Evolutionary conservation across 2,888 invertebrate species (phyloP), one percentile per base, ranked within the genome.

Genomic region (Eumacrocentrus americanus): DNA sequence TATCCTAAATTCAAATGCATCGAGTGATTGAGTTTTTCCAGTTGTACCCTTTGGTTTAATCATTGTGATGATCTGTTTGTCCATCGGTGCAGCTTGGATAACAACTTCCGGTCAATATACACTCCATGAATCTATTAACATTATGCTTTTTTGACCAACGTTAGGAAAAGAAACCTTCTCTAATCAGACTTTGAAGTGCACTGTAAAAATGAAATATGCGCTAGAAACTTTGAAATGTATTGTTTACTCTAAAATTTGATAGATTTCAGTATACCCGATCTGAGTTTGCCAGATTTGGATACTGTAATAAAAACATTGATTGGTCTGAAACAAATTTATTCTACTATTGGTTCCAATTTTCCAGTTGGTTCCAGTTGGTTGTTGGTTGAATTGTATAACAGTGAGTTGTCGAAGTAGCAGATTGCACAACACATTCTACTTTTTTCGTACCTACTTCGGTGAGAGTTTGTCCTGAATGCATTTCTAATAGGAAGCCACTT

Each of bases 401-500:
- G n/a, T 44, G 44, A 1, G 44, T 44, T 20, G 44, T 22, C 1
- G 23, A 20, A 22, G 44, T 11, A n/a, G 22, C 22, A 22, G 44
- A 44, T n/a, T 44, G 22, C n/a, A 44, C 44, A 3, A 22, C 7
- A 5, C 44, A 44, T 11, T 18, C 3, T 22, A 44, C 12, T n/a
- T 44, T 11, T 11, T 44, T 44, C 3, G 7, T 11, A 3, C 44
- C 44, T 20, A 18, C 42, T 18, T 16, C 53, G 7, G 37, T 40
- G 18, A 40, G 23, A 40, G 40, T 46, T 46, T n/a, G 7, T 20
- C 46, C 46, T 12, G 12, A 23, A 23, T 53, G 38, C 37, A 37
- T 53, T 53, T 53, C 38, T 23, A 53, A 23, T 40, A 2, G 23
- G 18, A 53, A 53, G 7, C 53, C 53, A n/a, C 40, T 53, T 9